A percentile compares a stretch with the other conserved stretches of the same genome.
These are phyloP conservation scores for Potorous gilbertii DNA, from an alignment of 2,797 vertebrate species.

Conservation along the genomic window DNA sequence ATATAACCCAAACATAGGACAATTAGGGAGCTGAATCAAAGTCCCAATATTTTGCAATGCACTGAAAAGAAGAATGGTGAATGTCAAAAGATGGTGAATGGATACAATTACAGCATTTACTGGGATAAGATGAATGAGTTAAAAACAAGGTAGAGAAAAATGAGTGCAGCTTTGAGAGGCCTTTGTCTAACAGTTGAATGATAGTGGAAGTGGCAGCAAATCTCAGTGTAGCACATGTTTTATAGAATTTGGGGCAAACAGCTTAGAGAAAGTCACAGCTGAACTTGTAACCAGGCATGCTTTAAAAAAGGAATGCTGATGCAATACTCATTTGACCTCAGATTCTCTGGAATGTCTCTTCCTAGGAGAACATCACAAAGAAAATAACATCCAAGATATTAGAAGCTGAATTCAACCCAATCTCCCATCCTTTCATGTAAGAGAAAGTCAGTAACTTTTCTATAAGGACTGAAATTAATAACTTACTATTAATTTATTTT, in stretches of 20 bases:
- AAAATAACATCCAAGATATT: neutral
- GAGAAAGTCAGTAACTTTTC: neutral
- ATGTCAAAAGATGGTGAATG: conserved; percentile 69
- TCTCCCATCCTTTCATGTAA: conserved; percentile 28
- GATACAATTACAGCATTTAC: conserved; percentile 69
- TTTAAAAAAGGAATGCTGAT: conserved; percentile 15
- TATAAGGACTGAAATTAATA: neutral
- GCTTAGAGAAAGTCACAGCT: neutral
- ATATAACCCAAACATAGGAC: conserved; percentile 10
- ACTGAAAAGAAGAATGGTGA: conserved; percentile 67
- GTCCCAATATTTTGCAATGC: neutral
- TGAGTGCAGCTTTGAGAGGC: conserved; percentile 22
- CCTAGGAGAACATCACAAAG: neutral
- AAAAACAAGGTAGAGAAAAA: conserved; percentile 66
- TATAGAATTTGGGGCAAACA: neutral
- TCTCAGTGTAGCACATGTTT: neutral
- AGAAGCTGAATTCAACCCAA: neutral
- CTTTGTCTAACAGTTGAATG: neutral
- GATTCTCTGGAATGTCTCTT: neutral
- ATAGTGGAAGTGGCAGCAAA: conserved; percentile 10
- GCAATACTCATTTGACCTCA: neutral
- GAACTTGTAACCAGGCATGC: neutral
- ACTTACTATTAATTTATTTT: conserved; percentile 24
- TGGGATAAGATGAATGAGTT: conserved; percentile 60
- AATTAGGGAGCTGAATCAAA: neutral